Percentiles rank a stretch among this genome's conserved stretches.
phyloP scores from a whole-genome alignment of 1,140 invertebrate species.

The Heterodera carotae region DNA sequence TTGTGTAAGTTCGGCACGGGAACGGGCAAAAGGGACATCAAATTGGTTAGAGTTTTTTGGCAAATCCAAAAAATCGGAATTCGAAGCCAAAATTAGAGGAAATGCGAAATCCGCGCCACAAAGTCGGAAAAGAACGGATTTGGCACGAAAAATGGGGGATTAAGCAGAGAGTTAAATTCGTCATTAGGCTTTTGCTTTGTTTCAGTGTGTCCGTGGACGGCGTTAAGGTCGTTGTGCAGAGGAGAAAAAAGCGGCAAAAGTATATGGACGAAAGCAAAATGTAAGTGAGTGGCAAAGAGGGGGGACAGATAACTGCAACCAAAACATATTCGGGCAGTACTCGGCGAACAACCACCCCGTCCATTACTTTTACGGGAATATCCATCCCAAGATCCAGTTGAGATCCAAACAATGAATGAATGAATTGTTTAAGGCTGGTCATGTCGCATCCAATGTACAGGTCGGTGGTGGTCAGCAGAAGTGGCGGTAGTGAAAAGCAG shows the following conservation, averaged over 20 bases:
- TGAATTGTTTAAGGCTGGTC: conserved; percentile 68
- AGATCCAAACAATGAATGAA: background rate
- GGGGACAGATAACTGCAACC: background rate
- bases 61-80: background rate
- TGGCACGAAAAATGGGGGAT: too few species aligned
- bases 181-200: background rate
- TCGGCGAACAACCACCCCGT: background rate
- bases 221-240: conserved; percentile 80
- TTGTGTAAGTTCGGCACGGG: conserved; percentile 66
- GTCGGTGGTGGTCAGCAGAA: conserved; percentile 65
- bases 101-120: too few species aligned
- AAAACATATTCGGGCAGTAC: background rate
- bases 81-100: too few species aligned
- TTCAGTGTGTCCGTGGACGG: conserved; percentile 87
- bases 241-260: conserved; percentile 73
- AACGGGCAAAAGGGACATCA: too few species aligned
- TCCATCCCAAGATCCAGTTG: background rate
- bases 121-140: too few species aligned
- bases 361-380: background rate
- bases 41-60: too few species aligned
- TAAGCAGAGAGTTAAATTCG: too few species aligned
- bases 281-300: background rate
- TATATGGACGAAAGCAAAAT: conserved; percentile 76
- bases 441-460: conserved; percentile 94
- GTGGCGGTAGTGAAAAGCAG: too few species aligned